A percentile compares a stretch with the other conserved stretches of the same genome.
Conservation (phyloP, 2,797 vertebrate species). For the Iguana delicatissima region DNA sequence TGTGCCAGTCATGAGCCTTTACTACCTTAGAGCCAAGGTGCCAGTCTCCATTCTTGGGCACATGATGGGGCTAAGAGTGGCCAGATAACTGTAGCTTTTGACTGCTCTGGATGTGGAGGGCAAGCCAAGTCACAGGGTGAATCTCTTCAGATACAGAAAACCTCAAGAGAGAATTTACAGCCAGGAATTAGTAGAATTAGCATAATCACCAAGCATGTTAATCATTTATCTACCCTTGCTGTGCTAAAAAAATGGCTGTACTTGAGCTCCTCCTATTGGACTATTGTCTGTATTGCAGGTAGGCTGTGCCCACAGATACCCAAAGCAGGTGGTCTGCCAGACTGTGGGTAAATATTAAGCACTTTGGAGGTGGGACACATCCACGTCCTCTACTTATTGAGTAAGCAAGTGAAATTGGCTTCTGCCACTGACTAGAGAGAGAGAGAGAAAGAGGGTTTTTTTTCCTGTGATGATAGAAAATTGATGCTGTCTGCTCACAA, state of each 20-base stretch:
- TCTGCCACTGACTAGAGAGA: background rate
- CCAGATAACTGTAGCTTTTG: background rate
- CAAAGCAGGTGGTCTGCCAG: slow-evolving; percentile 22
- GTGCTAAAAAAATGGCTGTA: slow-evolving; percentile 40
- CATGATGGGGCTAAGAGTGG: background rate
- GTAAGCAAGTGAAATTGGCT: background rate
- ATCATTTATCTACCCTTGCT: slow-evolving; percentile 36
- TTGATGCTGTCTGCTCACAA: background rate
- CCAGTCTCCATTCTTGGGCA: background rate
- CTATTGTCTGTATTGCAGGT: slow-evolving; percentile 45
- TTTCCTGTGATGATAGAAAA: background rate
- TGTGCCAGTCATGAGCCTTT: background rate
- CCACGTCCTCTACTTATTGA: background rate
- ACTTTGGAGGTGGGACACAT: background rate
- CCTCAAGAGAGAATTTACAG: slow-evolving; percentile 54
- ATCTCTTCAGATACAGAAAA: slow-evolving; percentile 59
- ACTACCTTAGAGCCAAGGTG: background rate
- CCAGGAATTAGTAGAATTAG: slow-evolving; percentile 67
- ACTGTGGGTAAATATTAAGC: slow-evolving; percentile 13
- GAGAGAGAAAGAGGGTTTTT: background rate
- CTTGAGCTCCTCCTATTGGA: slow-evolving; percentile 75
- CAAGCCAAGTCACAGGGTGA: background rate
- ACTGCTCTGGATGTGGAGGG: slow-evolving; percentile 43
- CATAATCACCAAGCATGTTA: slow-evolving; percentile 32
- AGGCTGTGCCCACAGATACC: slow-evolving; percentile 9